A percentile compares a stretch with the other conserved stretches of the same genome.
Conservation (phyloP, 35 echinoderm and acorn worm species). For the Strongylocentrotus purpuratus region DNA sequence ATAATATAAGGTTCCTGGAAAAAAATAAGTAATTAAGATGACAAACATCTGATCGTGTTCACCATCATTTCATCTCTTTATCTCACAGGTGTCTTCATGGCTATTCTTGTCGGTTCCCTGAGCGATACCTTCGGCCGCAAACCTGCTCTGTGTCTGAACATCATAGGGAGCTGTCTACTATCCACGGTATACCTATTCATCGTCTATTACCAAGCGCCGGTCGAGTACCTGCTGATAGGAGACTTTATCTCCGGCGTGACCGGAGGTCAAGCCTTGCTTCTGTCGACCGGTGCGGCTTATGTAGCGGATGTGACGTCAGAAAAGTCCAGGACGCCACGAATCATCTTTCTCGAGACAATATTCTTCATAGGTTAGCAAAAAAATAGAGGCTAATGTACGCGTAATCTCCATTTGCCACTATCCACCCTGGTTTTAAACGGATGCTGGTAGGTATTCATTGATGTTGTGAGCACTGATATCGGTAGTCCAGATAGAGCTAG, state of each 20-base stretch:
- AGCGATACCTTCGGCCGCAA: background rate
- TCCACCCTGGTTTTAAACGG: too few species aligned
- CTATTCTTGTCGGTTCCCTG: background rate
- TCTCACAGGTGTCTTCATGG: background rate
- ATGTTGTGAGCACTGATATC: too few species aligned
- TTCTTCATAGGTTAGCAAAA: background rate
- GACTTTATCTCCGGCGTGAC: background rate
- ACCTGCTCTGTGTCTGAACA: background rate
- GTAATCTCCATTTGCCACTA: too few species aligned
- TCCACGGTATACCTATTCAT: background rate
- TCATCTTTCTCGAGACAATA: background rate
- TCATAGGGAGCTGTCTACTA: background rate
- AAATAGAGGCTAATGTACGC: background rate
- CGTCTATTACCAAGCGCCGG: background rate
- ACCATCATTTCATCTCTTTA: background rate
- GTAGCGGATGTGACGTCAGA: slow-evolving; percentile 20
- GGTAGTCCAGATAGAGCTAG: too few species aligned
- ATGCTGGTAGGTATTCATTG: too few species aligned
- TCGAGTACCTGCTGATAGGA: background rate
- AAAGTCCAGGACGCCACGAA: background rate
- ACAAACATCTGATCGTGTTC: background rate
- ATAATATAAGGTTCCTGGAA: too few species aligned
- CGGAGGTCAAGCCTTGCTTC: background rate
- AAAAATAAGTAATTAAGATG: too few species aligned
- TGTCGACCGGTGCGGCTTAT: background rate